Evolutionary conservation across 2,797 vertebrate species (phyloP).

Genomic region (Podarcis lilfordi): DNA sequence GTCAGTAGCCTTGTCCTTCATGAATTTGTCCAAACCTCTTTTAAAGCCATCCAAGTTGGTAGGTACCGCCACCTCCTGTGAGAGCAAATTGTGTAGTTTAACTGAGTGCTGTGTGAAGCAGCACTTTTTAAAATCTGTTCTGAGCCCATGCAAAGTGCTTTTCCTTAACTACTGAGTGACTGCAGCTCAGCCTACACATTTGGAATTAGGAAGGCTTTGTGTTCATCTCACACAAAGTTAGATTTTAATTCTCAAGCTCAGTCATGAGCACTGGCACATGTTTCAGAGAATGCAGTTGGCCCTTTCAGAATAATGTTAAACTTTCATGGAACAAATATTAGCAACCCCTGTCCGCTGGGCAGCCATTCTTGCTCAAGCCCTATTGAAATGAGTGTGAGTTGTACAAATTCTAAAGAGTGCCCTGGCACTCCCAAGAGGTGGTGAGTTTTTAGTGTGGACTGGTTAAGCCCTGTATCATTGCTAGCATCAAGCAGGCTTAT

Average conservation of each 20-base stretch:
- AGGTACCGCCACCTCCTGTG: no score
- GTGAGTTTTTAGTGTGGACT: not conserved
- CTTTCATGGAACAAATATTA: not conserved
- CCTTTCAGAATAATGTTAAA: not conserved
- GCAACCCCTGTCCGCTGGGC: not conserved
- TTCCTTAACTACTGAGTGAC: no score
- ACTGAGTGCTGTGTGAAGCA: no score
- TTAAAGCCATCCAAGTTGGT: no score
- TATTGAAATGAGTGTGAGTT: slow-evolving; percentile 5
- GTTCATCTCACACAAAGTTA: not conserved
- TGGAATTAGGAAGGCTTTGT: not conserved
- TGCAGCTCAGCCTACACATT: not conserved
- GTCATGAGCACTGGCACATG: not conserved
- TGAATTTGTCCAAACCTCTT: no score
- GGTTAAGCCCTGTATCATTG: not conserved
- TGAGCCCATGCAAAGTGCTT: no score
- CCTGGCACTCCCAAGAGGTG: not conserved
- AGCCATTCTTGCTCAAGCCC: not conserved
- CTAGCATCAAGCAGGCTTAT: not conserved
- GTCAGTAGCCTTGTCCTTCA: no score
- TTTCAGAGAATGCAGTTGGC: not conserved
- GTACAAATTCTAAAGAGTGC: not conserved
- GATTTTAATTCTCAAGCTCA: not conserved
- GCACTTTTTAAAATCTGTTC: no score
- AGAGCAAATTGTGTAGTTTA: no score